Conservation (phyloP, 2,797 vertebrate genomes). For the Taenioides sp. region DNA sequence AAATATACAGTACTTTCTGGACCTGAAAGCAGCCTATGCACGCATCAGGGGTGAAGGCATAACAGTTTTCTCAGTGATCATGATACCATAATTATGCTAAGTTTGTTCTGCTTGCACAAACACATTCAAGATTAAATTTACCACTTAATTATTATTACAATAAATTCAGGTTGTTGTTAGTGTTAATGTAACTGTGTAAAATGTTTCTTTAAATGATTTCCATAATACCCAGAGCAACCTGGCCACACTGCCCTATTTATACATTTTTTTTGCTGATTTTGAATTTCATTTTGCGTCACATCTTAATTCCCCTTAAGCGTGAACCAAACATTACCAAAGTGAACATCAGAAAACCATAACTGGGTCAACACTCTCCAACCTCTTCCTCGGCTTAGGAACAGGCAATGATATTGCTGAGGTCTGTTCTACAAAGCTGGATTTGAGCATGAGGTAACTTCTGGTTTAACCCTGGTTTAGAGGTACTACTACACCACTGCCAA, state of each 20-base stretch:
- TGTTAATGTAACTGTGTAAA: conserved; percentile 49
- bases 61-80: conserved; percentile 68
- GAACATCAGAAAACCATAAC: conserved; percentile 44
- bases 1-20: conserved; percentile 72
- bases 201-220: conserved; percentile 9
- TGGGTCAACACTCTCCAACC: conserved; percentile 41
- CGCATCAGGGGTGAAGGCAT: not conserved
- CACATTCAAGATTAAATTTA: conserved; percentile 24
- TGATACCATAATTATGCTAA: conserved; percentile 61
- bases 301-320: conserved; percentile 25
- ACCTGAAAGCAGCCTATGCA: conserved; percentile 64
- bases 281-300: conserved; percentile 30
- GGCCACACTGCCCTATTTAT: conserved; percentile 11
- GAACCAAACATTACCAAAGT: conserved; percentile 36
- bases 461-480: too few relatives aligned
- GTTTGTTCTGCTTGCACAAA: conserved; percentile 42
- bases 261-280: conserved; percentile 26
- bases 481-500: too few relatives aligned
- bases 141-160: conserved; percentile 30
- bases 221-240: conserved; percentile 10
- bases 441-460: too few relatives aligned
- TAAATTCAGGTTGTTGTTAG: conserved; percentile 55
- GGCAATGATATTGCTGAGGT: conserved; percentile 48
- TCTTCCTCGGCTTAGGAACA: conserved; percentile 44
- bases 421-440: conserved; percentile 23